Base-by-base conservation (phyloP, 2,888 invertebrate genomes). In the Blera fallax region DNA sequence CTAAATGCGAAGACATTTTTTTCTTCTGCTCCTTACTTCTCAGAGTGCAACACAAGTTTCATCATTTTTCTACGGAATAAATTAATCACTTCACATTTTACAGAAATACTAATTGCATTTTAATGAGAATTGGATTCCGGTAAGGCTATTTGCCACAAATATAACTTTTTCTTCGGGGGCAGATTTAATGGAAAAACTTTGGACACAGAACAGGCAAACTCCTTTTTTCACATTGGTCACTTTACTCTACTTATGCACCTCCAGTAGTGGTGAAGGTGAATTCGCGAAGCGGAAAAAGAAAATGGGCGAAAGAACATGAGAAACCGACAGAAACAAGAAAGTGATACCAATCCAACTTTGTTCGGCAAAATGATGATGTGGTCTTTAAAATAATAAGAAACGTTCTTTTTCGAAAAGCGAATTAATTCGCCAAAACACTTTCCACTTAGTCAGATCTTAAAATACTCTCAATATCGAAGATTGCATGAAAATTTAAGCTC, bases 1-100 rank as follows among this genome's bases (percentile, higher is more conserved):
- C 87, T 80, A 78, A 88, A 88, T 87, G 87, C 87, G 87, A 89
- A 88, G 87, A 87, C 87, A 87, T 88, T 88, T 88, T 88, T 82
- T 76, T 83, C 73, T 83, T 76, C 64, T 56, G 64, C 84, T 84
- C 74, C 74, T 80, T 76, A 50, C 34, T 65, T 37, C 40, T 37
- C n/a, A 50, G 40, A 79, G 50, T 79, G 73, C 79, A 79, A 70
- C 78, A 64, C 56, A 78, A 32, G 48, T 69, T 73, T 74, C 14
- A 29, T 74, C 14, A 29, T 56, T 54, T 50, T 70, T 58, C n/a
- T 21, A 54, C 14, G 11, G 29, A 60, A n/a, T 34, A 40, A 18
- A 64, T 29, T 58, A 37, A 58, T 64, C 80, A 84, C 84, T 80
- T 70, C 58, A 80, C 70, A 84, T 80, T 70, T 80, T 76, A 65